phyloP scores from a whole-genome alignment of 2,797 vertebrate species.

The Peromyscus nudipes region DNA sequence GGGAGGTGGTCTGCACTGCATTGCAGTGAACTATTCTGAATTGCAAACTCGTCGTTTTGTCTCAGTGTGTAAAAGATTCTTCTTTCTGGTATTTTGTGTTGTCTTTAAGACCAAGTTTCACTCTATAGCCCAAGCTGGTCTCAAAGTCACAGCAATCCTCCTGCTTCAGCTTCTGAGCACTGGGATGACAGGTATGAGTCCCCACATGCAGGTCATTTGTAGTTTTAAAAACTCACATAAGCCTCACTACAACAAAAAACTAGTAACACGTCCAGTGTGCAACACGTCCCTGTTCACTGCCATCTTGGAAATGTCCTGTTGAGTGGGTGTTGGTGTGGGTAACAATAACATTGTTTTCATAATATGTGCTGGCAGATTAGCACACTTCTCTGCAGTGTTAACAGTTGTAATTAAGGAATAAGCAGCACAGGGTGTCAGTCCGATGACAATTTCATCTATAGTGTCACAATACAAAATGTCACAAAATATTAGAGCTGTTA shows the following conservation, averaged over 20 bases:
- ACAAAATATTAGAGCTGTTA: slow-evolving; percentile 92
- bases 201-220: neutral
- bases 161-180: neutral
- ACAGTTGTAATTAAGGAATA: slow-evolving; percentile 92
- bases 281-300: slow-evolving; percentile 87
- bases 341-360: slow-evolving; percentile 92
- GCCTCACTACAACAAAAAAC: slow-evolving; percentile 72
- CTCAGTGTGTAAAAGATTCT: neutral
- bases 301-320: slow-evolving; percentile 89
- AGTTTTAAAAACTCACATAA: slow-evolving; percentile 73
- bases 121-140: neutral
- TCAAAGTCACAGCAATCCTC: neutral
- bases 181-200: neutral
- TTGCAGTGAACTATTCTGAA: slow-evolving; percentile 35
- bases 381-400: slow-evolving; percentile 90
- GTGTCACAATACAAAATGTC: slow-evolving; percentile 92
- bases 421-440: slow-evolving; percentile 91
- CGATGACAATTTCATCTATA: slow-evolving; percentile 92
- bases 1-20: neutral
- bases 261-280: slow-evolving; percentile 84
- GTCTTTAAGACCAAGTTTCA: neutral
- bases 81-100: neutral
- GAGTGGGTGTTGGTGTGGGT: slow-evolving; percentile 91
- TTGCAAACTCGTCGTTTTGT: slow-evolving; percentile 33
- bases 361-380: slow-evolving; percentile 91